A percentile compares a stretch with the other conserved stretches of the same genome.
phyloP scores from a whole-genome alignment of 2,888 invertebrate species.

The Meiosimyza decipiens region DNA sequence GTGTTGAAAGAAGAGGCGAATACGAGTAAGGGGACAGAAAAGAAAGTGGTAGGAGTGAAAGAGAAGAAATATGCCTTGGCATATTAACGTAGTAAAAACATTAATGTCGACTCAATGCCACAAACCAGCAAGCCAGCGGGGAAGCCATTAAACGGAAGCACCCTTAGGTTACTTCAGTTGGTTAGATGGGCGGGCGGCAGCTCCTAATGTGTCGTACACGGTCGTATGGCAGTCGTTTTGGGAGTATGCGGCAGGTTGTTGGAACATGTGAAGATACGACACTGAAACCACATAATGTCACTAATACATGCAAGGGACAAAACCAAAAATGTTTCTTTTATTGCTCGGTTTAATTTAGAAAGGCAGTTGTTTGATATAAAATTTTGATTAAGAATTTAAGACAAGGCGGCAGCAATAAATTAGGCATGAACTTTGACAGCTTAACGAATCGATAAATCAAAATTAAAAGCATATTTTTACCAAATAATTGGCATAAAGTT shows the following conservation, averaged over 20 bases:
- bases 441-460: too few species aligned
- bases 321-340: conserved; percentile 2
- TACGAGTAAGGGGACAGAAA: too few species aligned
- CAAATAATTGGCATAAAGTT: too few species aligned
- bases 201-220: too few species aligned
- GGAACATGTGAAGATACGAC: too few species aligned
- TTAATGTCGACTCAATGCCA: background rate
- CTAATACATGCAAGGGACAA: conserved; percentile 12
- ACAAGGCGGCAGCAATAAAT: background rate
- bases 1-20: too few species aligned
- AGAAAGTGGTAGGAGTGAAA: too few species aligned
- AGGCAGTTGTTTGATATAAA: background rate
- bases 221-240: too few species aligned
- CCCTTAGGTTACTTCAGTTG: background rate
- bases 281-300: too few species aligned
- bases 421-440: too few species aligned
- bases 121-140: background rate
- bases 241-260: too few species aligned
- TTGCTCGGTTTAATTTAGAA: conserved; percentile 1
- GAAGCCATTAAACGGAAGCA: conserved; percentile 5
- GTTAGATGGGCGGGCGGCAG: background rate
- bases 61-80: background rate
- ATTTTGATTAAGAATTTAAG: background rate
- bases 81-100: background rate
- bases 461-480: too few species aligned